Evolutionary conservation across 2,888 invertebrate genomes (phyloP).

Genomic region (Clepsis dumicolana): DNA sequence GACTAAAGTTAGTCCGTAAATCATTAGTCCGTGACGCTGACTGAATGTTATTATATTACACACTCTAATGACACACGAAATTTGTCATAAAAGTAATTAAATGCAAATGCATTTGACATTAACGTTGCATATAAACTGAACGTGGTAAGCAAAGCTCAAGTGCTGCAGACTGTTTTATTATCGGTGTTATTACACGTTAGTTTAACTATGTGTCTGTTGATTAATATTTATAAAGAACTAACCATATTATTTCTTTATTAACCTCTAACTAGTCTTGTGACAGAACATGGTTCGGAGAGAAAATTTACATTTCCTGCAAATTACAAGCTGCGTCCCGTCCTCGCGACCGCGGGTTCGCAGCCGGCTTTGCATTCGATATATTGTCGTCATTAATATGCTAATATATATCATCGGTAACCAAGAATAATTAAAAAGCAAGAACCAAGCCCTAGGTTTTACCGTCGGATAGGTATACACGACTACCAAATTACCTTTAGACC

Average conservation of each 20-base stretch:
- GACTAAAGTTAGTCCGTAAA: slow-evolving; percentile 77
- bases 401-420: slow-evolving; percentile 5
- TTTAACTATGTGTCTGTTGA: not conserved
- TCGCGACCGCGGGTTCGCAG: slow-evolving; percentile 11
- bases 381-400: slow-evolving; percentile 36
- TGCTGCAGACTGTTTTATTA: slow-evolving; percentile 2
- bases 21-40: slow-evolving; percentile 66
- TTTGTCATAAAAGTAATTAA: slow-evolving; percentile 71
- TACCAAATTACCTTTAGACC: too few species aligned
- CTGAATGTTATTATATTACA: slow-evolving; percentile 79
- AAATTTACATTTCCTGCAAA: slow-evolving; percentile 40
- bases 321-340: slow-evolving; percentile 36
- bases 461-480: not conserved
- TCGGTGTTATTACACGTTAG: not conserved
- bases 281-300: slow-evolving; percentile 29
- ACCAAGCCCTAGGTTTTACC: slow-evolving; percentile 2
- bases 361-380: slow-evolving; percentile 39
- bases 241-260: slow-evolving; percentile 29
- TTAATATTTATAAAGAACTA: not conserved
- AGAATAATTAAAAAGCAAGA: slow-evolving; percentile 16
- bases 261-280: slow-evolving; percentile 23
- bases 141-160: slow-evolving; percentile 9
- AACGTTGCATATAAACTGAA: slow-evolving; percentile 28
- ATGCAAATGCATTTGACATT: slow-evolving; percentile 54
- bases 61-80: slow-evolving; percentile 63